phyloP scores from a whole-genome alignment of 2,797 vertebrate species.

The Molossus alvarezi region DNA sequence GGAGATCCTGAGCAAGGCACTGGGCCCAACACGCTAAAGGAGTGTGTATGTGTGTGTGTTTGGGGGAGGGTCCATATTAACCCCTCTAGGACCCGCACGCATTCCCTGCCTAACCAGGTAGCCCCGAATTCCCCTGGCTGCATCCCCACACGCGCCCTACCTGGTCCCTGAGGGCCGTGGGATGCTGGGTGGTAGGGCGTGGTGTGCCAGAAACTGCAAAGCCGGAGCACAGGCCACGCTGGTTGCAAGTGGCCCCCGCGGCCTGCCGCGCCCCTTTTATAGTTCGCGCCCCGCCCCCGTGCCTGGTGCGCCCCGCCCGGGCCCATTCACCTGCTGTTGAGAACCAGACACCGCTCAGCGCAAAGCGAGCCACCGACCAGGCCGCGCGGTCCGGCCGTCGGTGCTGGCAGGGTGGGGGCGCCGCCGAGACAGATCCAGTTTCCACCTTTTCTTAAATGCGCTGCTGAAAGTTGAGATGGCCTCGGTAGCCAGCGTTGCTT shows the following conservation, averaged over 20 bases:
- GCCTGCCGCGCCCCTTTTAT: conserved; percentile 77
- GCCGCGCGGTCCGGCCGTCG: conserved; percentile 75
- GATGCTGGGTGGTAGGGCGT: neutral
- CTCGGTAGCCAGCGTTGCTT: conserved; percentile 3
- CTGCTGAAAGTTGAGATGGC: conserved; percentile 82
- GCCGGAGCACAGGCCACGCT: neutral
- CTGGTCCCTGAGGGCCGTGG: conserved; percentile 66
- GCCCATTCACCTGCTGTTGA: conserved; percentile 87
- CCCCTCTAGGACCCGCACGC: neutral
- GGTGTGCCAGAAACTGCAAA: neutral
- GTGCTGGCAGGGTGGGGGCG: conserved; percentile 75
- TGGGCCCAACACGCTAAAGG: neutral
- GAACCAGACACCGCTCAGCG: conserved; percentile 83
- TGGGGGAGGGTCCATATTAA: neutral
- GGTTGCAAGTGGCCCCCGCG: conserved; percentile 69
- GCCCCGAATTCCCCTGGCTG: neutral
- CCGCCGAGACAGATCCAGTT: conserved; percentile 78
- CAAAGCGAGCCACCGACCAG: conserved; percentile 73
- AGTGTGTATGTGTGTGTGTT: too few relatives aligned
- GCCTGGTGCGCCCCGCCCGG: conserved; percentile 56
- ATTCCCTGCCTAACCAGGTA: neutral
- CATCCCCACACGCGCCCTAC: conserved; percentile 61
- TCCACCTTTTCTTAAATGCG: conserved; percentile 83
- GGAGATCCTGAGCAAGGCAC: neutral
- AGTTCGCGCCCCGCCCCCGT: conserved; percentile 79